Percentiles rank a stretch among this genome's conserved stretches.
These are phyloP conservation scores for Vanessa cardui DNA, from an alignment of 2,888 invertebrate genomes.

Conservation along the genomic window DNA sequence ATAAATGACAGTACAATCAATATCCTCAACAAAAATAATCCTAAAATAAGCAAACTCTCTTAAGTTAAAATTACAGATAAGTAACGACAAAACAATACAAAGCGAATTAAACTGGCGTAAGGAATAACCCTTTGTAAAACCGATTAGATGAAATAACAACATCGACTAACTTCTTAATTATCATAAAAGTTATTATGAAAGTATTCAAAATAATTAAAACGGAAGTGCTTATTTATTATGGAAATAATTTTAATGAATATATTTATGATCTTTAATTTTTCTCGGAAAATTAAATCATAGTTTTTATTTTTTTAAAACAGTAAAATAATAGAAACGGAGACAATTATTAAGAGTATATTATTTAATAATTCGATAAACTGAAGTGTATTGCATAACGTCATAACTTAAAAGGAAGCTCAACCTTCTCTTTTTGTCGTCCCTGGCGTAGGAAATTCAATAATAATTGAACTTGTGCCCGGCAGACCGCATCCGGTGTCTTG, in stretches of 20 bases:
- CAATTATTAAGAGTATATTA: too few species aligned
- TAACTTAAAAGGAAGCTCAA: slow-evolving; percentile 48
- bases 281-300: too few species aligned
- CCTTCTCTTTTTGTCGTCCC: slow-evolving; percentile 48
- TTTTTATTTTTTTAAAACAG: too few species aligned
- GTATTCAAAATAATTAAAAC: slow-evolving; percentile 70
- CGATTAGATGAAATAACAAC: slow-evolving; percentile 59
- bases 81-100: slow-evolving; percentile 36
- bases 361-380: not conserved
- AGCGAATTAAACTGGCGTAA: slow-evolving; percentile 35
- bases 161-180: slow-evolving; percentile 70
- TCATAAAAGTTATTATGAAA: slow-evolving; percentile 70
- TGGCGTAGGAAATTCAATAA: slow-evolving; percentile 75
- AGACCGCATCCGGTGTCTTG: slow-evolving; percentile 74
- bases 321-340: too few species aligned
- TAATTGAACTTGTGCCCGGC: slow-evolving; percentile 72
- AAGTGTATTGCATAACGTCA: slow-evolving; percentile 47
- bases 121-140: slow-evolving; percentile 55
- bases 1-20: too few species aligned
- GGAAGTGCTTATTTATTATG: slow-evolving; percentile 39
- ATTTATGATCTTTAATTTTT: too few species aligned
- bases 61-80: slow-evolving; percentile 31
- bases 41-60: too few species aligned
- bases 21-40: too few species aligned
- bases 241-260: too few species aligned